Evolutionary conservation across 2,888 invertebrate genomes (phyloP).

Genomic region (Blastobasis adustella): DNA sequence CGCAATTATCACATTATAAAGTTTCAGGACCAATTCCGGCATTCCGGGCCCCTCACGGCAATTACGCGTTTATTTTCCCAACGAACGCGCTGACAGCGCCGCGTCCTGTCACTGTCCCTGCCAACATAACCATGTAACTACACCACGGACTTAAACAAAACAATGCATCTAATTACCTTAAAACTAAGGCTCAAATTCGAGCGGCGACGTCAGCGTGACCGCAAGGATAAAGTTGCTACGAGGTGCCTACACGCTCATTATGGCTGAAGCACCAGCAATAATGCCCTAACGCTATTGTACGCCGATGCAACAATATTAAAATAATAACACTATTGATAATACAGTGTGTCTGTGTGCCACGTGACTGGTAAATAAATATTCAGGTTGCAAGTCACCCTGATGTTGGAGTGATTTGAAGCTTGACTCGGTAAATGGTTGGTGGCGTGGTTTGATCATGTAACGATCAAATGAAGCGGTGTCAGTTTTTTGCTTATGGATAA

Average conservation of each 20-base stretch:
- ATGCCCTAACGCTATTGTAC: slow-evolving; percentile 45
- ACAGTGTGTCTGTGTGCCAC: no score
- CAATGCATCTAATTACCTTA: slow-evolving; percentile 3
- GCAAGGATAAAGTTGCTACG: slow-evolving; percentile 18
- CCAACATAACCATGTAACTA: slow-evolving; percentile 18
- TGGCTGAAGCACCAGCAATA: slow-evolving; percentile 52
- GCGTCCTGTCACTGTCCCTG: slow-evolving; percentile 55
- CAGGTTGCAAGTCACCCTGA: no score
- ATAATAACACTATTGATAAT: slow-evolving; percentile 46
- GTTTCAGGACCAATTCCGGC: slow-evolving; percentile 46
- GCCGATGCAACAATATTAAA: slow-evolving; percentile 67
- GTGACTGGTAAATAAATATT: no score
- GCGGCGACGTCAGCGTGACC: slow-evolving; percentile 3
- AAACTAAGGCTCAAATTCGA: slow-evolving; percentile 25
- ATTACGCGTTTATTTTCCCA: slow-evolving; percentile 67
- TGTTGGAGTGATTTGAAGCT: no score
- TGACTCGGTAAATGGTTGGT: no score
- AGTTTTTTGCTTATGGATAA: no score
- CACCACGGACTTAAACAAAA: slow-evolving; percentile 3
- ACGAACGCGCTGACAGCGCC: slow-evolving; percentile 59
- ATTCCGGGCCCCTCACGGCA: slow-evolving; percentile 45
- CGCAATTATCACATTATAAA: background rate
- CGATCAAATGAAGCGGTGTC: no score
- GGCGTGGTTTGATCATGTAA: no score
- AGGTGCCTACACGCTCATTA: slow-evolving; percentile 70